Conservation (phyloP, 2,888 invertebrate species). For the Laspeyria flexula region DNA sequence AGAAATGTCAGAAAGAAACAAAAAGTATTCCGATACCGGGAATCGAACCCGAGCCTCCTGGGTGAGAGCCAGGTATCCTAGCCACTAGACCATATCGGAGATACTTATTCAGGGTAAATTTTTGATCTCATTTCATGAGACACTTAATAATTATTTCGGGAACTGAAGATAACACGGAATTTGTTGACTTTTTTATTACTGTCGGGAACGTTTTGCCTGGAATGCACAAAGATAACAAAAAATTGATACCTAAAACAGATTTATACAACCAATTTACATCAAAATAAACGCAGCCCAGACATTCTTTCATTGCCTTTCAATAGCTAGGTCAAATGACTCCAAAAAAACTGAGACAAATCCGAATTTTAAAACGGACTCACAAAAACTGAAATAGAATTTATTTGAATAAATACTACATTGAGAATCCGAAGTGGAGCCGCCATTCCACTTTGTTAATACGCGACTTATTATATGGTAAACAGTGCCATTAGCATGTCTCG, state of each 20-base stretch:
- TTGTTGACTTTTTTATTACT: too few relatives aligned
- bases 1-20: slow-evolving; percentile 4
- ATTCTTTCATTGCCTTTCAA: not conserved
- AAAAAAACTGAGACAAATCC: slow-evolving; percentile 29
- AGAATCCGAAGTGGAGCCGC: slow-evolving; percentile 49
- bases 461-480: slow-evolving; percentile 83
- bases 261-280: not conserved
- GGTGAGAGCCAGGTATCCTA: slow-evolving; percentile 91
- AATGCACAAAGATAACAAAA: too few relatives aligned
- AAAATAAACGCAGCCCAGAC: not conserved
- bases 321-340: slow-evolving; percentile 4
- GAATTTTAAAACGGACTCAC: slow-evolving; percentile 27
- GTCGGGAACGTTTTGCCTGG: too few relatives aligned
- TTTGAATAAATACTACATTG: slow-evolving; percentile 53
- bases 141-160: too few relatives aligned
- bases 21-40: slow-evolving; percentile 69
- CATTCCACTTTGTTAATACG: slow-evolving; percentile 62
- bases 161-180: too few relatives aligned
- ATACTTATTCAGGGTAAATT: fast-evolving
- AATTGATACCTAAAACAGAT: too few relatives aligned
- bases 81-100: slow-evolving; percentile 88
- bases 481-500: slow-evolving; percentile 81
- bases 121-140: too few relatives aligned
- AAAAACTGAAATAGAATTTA: slow-evolving; percentile 46
- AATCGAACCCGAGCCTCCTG: slow-evolving; percentile 88